Evolutionary conservation across 1,140 invertebrate genomes (phyloP), one percentile per base, ranked within the genome.

Genomic region (Bombus terrestris): DNA sequence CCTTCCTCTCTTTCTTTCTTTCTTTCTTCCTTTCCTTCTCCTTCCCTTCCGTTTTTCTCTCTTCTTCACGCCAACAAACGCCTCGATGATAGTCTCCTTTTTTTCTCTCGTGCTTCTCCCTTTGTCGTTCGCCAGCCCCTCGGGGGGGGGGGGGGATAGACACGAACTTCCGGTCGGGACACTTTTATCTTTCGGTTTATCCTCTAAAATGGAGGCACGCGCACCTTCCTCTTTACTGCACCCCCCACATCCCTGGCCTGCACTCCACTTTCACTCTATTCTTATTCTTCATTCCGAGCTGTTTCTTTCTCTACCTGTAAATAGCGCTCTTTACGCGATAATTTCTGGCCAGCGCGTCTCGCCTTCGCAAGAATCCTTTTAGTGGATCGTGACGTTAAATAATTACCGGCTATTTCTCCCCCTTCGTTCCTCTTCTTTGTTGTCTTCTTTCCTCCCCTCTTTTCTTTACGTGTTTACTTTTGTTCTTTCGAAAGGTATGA

Each of bases 151-250:
- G 47, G 62, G 32, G 62, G 32, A 47, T 76, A 59, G 81, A 57
- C 68, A 76, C 43, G 81, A 77, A 72, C 72, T 77, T 89, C 88
- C 88, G 85, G 64, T 84, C 76, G 73, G 81, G 88, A 89, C 81
- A 89, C 76, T 83, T 88, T 89, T 89, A 89, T 89, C 88, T 89
- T 66, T 53, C 69, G 72, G 66, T 89, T 89, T 77, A 89, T 83
- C 85, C 88, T 77, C 66, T 83, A 81, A 90, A 89, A 90, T 88
- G 88, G 68, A 86, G 87, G 73, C 87, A 81, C 85, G 77, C 84
- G 62, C 69, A 25, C 37, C 66, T 32, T 47, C 28, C 25, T 1
- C 32, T 2, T n/a, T 53, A 12, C 28, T 22, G 1, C n/a, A 0
- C 10, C 37, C 37, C 47, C 3, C 22, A 2, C 12, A 1, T 32